These are phyloP conservation scores for Dicentrarchus labrax DNA, from an alignment of 2,113 vertebrate genomes.

Conservation along the genomic window DNA sequence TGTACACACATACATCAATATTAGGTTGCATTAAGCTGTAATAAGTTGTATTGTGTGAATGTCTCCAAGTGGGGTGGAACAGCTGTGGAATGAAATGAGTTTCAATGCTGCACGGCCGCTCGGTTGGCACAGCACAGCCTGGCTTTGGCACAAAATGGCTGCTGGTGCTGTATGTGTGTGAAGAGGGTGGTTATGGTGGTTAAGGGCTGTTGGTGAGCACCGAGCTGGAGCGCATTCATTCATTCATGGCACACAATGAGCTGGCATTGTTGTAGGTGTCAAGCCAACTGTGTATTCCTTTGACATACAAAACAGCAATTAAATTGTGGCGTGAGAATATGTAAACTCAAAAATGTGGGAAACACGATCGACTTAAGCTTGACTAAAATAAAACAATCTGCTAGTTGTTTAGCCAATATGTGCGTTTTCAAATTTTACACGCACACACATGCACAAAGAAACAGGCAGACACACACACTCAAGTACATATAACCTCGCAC, in stretches of 20 bases:
- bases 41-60: slow-evolving; percentile 71
- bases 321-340: slow-evolving; percentile 42
- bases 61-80: slow-evolving; percentile 64
- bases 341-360: slow-evolving; percentile 54
- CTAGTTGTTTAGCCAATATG: slow-evolving; percentile 39
- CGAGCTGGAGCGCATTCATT: slow-evolving; percentile 37
- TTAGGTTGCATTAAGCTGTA: slow-evolving; percentile 77
- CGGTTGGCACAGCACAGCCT: slow-evolving; percentile 32
- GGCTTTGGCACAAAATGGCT: slow-evolving; percentile 76
- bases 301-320: slow-evolving; percentile 61
- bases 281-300: slow-evolving; percentile 41
- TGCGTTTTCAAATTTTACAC: slow-evolving; percentile 2
- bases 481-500: slow-evolving; percentile 49
- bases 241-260: slow-evolving; percentile 64
- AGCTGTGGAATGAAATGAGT: slow-evolving; percentile 76
- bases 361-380: slow-evolving; percentile 43
- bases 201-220: slow-evolving; percentile 45
- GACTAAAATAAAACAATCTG: slow-evolving; percentile 35
- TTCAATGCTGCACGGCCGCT: slow-evolving; percentile 41
- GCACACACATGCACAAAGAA: slow-evolving; percentile 12
- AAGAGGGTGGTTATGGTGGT: slow-evolving; percentile 54
- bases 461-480: slow-evolving; percentile 23
- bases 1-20: slow-evolving; percentile 76
- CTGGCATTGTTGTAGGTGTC: slow-evolving; percentile 64
- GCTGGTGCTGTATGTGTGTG: slow-evolving; percentile 50